Base-by-base conservation (phyloP, 2,888 invertebrate genomes). In the Parthenolecanium corni region DNA sequence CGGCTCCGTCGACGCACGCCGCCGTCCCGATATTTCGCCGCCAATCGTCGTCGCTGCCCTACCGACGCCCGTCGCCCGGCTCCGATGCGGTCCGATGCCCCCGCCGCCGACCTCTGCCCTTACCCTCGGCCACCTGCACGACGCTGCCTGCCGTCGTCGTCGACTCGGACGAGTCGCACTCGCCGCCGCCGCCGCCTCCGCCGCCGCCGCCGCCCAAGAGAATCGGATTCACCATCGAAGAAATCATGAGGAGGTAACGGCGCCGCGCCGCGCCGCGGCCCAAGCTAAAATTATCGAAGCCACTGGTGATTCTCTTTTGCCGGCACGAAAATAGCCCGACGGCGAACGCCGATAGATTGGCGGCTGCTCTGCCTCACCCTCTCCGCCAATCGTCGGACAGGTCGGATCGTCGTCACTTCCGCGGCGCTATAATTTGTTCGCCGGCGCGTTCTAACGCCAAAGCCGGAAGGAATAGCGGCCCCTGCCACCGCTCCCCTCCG, bases 181-280 rank as follows among this genome's bases (percentile, higher is more conserved):
- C 31, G 5, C 31, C 31, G 4, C 31, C 31, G 31, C 31, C 4
- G 9, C 31, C 9, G 9, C 9, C 9, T 4, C 31, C 31, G 31
- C 31, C 74, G 73, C 1, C 74, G 72, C 56, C 71, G 70, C 5
- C 66, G 1, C 77, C 77, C 3, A 77, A 77, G 68, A 85, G 86
- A 70, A 87, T 88, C 71, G 90, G 90, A 18, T 90, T 90, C 74
- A 89, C 89, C 72, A 90, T 90, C 77, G 90, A 89, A 71, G 90
- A 90, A 69, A 89, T 90, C 68, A 89, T 90, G 90, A 81, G 89
- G 21, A 52, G 54, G 9, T 63, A 31, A 9, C 9, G 31, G 11
- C 14, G 44, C 6, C 40, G 31, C 31, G 31, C 31, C 31, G 4
- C 31, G 31, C 31, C 9, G 31, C 31, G 4, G 31, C 31, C 31